Base-by-base conservation (phyloP, 2,113 vertebrate genomes). In the Colinus virginianus region DNA sequence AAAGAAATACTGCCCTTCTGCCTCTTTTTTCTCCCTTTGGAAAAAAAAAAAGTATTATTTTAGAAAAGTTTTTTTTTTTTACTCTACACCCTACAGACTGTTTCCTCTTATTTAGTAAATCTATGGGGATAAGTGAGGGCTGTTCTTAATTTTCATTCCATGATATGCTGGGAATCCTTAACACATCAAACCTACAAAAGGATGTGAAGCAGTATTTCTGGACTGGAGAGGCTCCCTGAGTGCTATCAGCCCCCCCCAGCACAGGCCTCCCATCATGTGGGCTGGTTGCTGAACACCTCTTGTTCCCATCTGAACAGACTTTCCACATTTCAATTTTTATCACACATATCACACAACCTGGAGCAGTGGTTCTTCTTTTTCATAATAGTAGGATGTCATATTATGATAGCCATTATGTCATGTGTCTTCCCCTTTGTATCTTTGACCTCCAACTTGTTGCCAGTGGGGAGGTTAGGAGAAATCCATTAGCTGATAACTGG, bases 381-480 rank as follows among this genome's bases (percentile, higher is more conserved):
- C 2, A 1, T 64, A 59, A 13, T 1, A 38, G 23, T 18, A 13
- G 0, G 5, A 68, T 23, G 42, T 16, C 40, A 5, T 26, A 8
- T 34, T 66, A 70, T 0, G 3, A 49, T 1, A 68, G 59, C 12
- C 14, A 32, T 64, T 7, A 34, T 0, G 2, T 42, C 70, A 53
- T 36, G 30, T 17, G 28, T 51, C 89, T 59, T 91, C 53, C 46
- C 88, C 69, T 38, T 55, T 49, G 43, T 7, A 59, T 56, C 49
- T 66, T 67, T 71, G 61, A 48, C 22, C 36, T 40, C 6, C 80
- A 58, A 20, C 2, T 0, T 28, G 53, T 15, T 67, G 53, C 42
- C 66, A 58, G 13, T 14, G 22, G 34, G 72, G 34, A 59, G 61
- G 51, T 59, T 30, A 69, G 49, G 67, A 59, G 56, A 74, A 68